These are phyloP conservation scores for Conistra vaccinii DNA, from an alignment of 2,888 invertebrate genomes.

Conservation along the genomic window DNA sequence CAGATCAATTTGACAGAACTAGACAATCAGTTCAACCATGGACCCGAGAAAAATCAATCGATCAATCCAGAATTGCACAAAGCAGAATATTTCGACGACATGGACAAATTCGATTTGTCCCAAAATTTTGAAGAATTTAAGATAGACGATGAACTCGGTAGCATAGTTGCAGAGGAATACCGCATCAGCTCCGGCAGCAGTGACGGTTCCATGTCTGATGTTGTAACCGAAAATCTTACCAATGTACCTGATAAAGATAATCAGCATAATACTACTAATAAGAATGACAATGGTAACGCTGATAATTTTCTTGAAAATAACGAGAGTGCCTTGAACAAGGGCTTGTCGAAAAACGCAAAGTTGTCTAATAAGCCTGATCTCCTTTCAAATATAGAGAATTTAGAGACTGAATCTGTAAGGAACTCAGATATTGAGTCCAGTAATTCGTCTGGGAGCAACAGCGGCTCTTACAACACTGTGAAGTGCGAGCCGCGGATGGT, in stretches of 20 bases:
- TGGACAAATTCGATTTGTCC: slow-evolving; percentile 92
- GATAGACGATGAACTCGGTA: slow-evolving; percentile 93
- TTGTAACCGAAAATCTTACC: slow-evolving; percentile 84
- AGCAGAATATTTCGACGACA: slow-evolving; percentile 88
- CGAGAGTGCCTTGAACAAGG: slow-evolving; percentile 77
- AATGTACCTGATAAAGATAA: slow-evolving; percentile 83
- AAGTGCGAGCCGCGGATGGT: slow-evolving; percentile 87
- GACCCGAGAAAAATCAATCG: slow-evolving; percentile 75
- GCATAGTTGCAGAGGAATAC: slow-evolving; percentile 88
- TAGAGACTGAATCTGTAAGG: slow-evolving; percentile 91
- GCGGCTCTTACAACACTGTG: slow-evolving; percentile 86
- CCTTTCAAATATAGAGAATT: slow-evolving; percentile 89
- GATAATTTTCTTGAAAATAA: slow-evolving; percentile 81
- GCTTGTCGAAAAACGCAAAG: slow-evolving; percentile 84
- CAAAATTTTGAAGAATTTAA: slow-evolving; percentile 96
- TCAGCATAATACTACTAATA: slow-evolving; percentile 74
- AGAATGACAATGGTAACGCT: slow-evolving; percentile 75
- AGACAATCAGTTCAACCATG: slow-evolving; percentile 86
- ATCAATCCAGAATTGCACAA: slow-evolving; percentile 81
- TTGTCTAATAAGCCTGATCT: slow-evolving; percentile 90
- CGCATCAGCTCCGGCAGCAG: slow-evolving; percentile 89
- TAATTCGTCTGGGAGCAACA: slow-evolving; percentile 90
- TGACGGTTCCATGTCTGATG: slow-evolving; percentile 86
- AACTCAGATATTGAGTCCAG: slow-evolving; percentile 93
- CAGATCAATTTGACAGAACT: slow-evolving; percentile 87